Evolutionary conservation across 2,888 invertebrate genomes (phyloP), one percentile per base, ranked within the genome.

Genomic region (Eutolmus rufibarbis): DNA sequence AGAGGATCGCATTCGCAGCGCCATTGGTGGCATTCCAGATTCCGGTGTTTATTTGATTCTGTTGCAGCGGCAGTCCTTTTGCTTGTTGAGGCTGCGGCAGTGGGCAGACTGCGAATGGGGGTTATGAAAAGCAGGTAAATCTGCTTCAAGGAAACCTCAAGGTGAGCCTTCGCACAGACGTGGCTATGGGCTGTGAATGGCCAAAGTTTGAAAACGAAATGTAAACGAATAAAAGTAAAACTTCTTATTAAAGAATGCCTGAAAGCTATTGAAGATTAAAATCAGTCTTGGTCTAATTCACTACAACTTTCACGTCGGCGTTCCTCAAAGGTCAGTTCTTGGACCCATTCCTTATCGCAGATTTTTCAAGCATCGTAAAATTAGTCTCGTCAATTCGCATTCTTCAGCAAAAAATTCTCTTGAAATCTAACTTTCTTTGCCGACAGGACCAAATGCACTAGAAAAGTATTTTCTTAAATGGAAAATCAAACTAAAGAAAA

Each of bases 11-110:
- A 86, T 77, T 86, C 51, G 86, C 76, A 86, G 76, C 77, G 86
- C 86, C 77, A 85, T 86, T 86, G 86, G 86, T 86, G 86, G 86
- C 86, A 86, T 86, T 86, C 74, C 76, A 77, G 86, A 86, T 86
- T 86, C 86, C 86, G 31, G n/a, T 76, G 86, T 77, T 86, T n/a
- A 77, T 86, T 86, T 86, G 19, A 66, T 66, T 84, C 40, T 66
- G 66, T 79, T 79, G 66, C 23, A n/a, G 28, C 23, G 28, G 66
- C 66, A 23, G 77, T 40, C 77, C 77, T 77, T 40, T 40, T 77
- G 34, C 40, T 40, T 77, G 19, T 77, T 5, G n/a, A 7, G 14
- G 76, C 76, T n/a, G 31, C 37, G n/a, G 16, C 40, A 77, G 77
- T 37, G 77, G 40, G 19, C 34, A 77, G 40, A 40, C 37, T 34